Evolutionary conservation across 2,113 vertebrate species (phyloP).

Genomic region (Galemys pyrenaicus): DNA sequence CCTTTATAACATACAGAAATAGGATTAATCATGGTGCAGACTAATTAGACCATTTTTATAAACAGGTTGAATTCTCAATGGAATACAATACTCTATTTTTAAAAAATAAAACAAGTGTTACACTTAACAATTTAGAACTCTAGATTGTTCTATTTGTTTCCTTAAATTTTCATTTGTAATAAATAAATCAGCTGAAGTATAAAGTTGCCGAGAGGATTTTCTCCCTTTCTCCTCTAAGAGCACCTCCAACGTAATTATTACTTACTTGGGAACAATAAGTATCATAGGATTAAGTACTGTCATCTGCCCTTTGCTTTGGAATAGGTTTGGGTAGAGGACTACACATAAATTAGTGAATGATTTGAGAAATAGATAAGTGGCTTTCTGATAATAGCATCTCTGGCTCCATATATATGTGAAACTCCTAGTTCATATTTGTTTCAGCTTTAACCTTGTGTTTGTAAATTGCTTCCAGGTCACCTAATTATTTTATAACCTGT

Average conservation of each 20-base stretch:
- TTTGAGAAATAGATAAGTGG: not conserved
- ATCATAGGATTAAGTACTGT: not conserved
- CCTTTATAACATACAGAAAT: not conserved
- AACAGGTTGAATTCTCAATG: not conserved
- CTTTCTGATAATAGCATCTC: not conserved
- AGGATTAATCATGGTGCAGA: not conserved
- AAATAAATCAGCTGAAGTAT: not conserved
- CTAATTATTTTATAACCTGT: conserved; percentile 45
- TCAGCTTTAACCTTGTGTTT: not conserved
- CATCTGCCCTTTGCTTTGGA: not conserved
- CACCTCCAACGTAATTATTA: conserved; percentile 9
- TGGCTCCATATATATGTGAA: not conserved
- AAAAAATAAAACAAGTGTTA: not conserved
- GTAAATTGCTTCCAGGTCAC: not conserved
- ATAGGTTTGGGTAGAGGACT: not conserved
- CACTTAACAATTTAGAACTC: not conserved
- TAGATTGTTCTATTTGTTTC: not conserved
- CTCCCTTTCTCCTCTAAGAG: not conserved
- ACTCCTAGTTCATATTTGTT: conserved; percentile 3
- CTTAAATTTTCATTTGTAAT: not conserved
- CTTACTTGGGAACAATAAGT: not conserved
- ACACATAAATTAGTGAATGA: not conserved
- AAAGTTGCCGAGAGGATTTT: not conserved
- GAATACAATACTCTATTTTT: not conserved
- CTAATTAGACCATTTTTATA: not conserved